A percentile compares a stretch with the other conserved stretches of the same genome.
Evolutionary conservation across 2,888 invertebrate species (phyloP).

Genomic region (Tortricodes alternella): DNA sequence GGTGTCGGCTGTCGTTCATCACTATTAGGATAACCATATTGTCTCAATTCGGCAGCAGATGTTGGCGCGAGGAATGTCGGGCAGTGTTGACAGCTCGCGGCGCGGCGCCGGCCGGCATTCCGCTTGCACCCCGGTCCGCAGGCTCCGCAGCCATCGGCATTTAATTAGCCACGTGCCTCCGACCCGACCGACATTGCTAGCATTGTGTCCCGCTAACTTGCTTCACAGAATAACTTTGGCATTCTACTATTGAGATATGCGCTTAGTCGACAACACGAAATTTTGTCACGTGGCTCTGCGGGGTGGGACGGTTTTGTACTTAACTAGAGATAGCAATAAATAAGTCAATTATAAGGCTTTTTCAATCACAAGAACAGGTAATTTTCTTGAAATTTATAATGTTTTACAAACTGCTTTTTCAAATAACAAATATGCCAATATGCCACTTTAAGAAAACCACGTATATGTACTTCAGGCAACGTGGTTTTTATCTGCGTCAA

Average conservation of each 20-base stretch:
- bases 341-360: too few relatives aligned
- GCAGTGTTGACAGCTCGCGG: constrained; percentile 53
- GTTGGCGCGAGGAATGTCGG: constrained; percentile 53
- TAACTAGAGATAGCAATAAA: too few relatives aligned
- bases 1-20: too few relatives aligned
- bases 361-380: too few relatives aligned
- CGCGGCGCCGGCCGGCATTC: constrained; percentile 54
- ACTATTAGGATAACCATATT: too few relatives aligned
- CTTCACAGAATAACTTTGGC: constrained; percentile 58
- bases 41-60: constrained; percentile 33
- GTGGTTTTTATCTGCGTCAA: too few relatives aligned
- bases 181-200: constrained; percentile 59
- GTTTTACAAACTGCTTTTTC: too few relatives aligned
- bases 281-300: neutral
- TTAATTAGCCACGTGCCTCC: constrained; percentile 79
- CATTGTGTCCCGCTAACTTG: constrained; percentile 65
- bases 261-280: constrained; percentile 11
- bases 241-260: constrained; percentile 42
- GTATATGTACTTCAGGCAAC: too few relatives aligned
- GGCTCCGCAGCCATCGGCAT: constrained; percentile 68
- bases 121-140: constrained; percentile 40
- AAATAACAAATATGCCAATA: too few relatives aligned
- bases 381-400: too few relatives aligned
- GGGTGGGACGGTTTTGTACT: neutral
- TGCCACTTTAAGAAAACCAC: too few relatives aligned